Evolutionary conservation across 2,797 vertebrate genomes (phyloP).

Genomic region (Dendrocincla fuliginosa): DNA sequence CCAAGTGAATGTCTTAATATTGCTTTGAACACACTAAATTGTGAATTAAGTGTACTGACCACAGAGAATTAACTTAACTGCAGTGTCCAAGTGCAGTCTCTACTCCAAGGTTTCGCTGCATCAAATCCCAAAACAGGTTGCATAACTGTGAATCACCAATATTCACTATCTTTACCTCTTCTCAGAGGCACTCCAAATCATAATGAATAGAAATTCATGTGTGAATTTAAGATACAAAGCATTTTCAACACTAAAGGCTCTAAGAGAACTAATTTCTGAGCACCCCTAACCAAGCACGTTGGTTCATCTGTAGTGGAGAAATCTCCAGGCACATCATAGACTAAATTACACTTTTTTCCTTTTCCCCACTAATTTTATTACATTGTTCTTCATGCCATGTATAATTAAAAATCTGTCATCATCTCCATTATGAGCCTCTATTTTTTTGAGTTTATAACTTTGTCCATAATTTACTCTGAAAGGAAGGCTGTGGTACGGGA

Average conservation of each 20-base stretch:
- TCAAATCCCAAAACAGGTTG: neutral
- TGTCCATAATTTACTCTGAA: slow-evolving; percentile 1
- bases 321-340: neutral
- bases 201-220: neutral
- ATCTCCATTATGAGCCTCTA: neutral
- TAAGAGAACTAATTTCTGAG: neutral
- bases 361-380: slow-evolving; percentile 13
- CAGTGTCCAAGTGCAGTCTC: neutral
- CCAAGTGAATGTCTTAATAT: neutral
- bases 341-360: neutral
- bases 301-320: neutral
- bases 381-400: slow-evolving; percentile 1
- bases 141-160: neutral
- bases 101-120: neutral
- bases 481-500: neutral
- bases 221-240: neutral
- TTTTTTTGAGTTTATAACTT: slow-evolving; percentile 24
- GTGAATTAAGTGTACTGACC: neutral
- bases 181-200: neutral
- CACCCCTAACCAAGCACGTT: neutral
- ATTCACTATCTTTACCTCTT: neutral
- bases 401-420: slow-evolving; percentile 49
- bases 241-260: neutral
- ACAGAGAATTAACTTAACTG: neutral
- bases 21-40: neutral